phyloP scores from a whole-genome alignment of 2,888 invertebrate genomes.

The Therioaphis trifolii region DNA sequence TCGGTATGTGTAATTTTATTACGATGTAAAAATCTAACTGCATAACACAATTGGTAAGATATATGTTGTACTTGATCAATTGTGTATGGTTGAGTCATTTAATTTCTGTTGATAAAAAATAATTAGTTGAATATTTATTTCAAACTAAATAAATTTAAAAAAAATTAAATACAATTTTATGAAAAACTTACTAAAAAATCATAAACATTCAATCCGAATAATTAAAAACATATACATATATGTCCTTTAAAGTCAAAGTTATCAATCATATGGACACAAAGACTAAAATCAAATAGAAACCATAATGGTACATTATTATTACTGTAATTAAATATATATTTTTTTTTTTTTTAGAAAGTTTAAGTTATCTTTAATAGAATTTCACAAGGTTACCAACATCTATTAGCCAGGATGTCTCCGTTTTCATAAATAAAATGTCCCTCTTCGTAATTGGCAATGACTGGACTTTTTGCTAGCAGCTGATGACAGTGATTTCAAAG shows the following conservation, averaged over 20 bases:
- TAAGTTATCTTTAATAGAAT: conserved; percentile 58
- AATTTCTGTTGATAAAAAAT: conserved; percentile 81
- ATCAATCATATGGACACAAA: conserved; percentile 96
- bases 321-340: conserved; percentile 56
- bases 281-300: conserved; percentile 72
- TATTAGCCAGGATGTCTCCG: conserved; percentile 98
- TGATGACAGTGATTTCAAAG: conserved; percentile 66
- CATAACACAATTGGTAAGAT: conserved; percentile 94
- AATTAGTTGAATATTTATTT: conserved; percentile 11
- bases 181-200: conserved; percentile 69
- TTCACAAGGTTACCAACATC: conserved; percentile 85
- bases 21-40: conserved; percentile 97
- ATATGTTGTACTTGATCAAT: conserved; percentile 98
- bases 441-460: conserved; percentile 99
- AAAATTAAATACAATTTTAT: neutral
- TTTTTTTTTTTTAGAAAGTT: conserved; percentile 50
- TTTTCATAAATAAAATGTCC: conserved; percentile 99
- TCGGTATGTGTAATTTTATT: conserved; percentile 98
- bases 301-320: conserved; percentile 53
- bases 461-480: conserved; percentile 86
- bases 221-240: conserved; percentile 97
- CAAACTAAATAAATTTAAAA: conserved; percentile 10
- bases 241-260: conserved; percentile 99
- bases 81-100: conserved; percentile 96
- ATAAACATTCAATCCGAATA: conserved; percentile 96